phyloP scores from a whole-genome alignment of 2,888 invertebrate genomes.

The Chirona hameri region DNA sequence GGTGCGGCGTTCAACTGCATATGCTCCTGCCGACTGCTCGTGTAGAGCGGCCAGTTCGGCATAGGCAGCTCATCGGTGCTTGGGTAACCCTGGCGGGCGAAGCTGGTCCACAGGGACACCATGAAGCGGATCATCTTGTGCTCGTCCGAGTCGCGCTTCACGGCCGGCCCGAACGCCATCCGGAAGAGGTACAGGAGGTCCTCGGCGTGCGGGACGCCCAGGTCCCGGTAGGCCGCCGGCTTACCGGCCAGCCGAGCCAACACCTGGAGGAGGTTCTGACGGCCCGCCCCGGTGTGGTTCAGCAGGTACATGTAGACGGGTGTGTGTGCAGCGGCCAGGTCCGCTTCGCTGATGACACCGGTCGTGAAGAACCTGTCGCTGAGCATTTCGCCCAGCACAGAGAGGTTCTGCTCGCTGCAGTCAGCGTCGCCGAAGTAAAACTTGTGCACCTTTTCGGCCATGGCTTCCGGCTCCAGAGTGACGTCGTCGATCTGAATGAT shows the following conservation, averaged over 20 bases:
- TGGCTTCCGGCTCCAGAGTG: neutral
- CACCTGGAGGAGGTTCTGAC: neutral
- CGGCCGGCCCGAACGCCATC: neutral
- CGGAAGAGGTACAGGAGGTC: neutral
- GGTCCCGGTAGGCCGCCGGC: neutral
- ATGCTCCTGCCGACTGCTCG: neutral
- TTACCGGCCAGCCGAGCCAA: neutral
- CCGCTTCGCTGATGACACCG: neutral
- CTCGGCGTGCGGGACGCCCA: neutral
- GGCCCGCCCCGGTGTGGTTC: neutral
- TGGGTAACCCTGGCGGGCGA: neutral
- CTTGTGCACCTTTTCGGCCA: neutral
- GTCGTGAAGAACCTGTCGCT: neutral
- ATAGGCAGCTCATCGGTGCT: neutral
- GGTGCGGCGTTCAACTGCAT: neutral
- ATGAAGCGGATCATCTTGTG: constrained; percentile 1
- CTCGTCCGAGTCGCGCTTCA: neutral
- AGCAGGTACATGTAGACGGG: constrained; percentile 24
- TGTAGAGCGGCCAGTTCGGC: constrained; percentile 13
- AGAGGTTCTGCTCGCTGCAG: neutral
- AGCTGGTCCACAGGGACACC: constrained; percentile 3
- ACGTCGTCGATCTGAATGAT: neutral
- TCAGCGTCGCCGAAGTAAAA: neutral
- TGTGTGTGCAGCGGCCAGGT: neutral
- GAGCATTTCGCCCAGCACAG: neutral